These are phyloP conservation scores for Myotis lucifugus DNA, from an alignment of 2,113 vertebrate species.

Conservation along the genomic window DNA sequence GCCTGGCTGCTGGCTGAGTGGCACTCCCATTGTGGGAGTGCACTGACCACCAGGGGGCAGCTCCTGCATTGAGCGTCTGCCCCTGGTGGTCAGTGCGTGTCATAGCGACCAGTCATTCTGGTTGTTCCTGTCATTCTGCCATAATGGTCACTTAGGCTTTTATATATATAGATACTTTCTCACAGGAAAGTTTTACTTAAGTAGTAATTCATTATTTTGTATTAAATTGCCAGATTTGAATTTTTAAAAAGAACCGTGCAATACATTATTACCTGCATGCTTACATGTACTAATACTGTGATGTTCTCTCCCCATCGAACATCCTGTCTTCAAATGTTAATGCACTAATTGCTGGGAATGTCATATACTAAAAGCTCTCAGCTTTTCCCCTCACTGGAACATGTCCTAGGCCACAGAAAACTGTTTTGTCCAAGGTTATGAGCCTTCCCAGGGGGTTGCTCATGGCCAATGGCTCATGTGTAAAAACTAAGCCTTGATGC, in stretches of 20 bases:
- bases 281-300: neutral
- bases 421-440: neutral
- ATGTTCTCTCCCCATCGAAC: too few relatives aligned
- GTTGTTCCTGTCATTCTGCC: too few relatives aligned
- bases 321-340: neutral
- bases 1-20: too few relatives aligned
- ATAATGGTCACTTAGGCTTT: too few relatives aligned
- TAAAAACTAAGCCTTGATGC: neutral
- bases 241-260: neutral
- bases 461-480: too few relatives aligned
- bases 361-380: neutral
- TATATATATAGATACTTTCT: neutral
- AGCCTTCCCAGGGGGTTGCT: neutral
- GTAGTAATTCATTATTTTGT: neutral
- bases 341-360: neutral
- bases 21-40: too few relatives aligned
- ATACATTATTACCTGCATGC: neutral
- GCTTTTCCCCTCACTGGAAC: neutral
- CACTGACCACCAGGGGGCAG: too few relatives aligned
- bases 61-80: too few relatives aligned
- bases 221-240: neutral
- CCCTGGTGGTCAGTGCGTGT: too few relatives aligned
- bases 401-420: neutral
- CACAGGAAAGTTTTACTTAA: neutral
- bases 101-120: too few relatives aligned